Evolutionary conservation across 2,113 vertebrate species (phyloP), one percentile per base, ranked within the genome.

Genomic region (Turnix velox): DNA sequence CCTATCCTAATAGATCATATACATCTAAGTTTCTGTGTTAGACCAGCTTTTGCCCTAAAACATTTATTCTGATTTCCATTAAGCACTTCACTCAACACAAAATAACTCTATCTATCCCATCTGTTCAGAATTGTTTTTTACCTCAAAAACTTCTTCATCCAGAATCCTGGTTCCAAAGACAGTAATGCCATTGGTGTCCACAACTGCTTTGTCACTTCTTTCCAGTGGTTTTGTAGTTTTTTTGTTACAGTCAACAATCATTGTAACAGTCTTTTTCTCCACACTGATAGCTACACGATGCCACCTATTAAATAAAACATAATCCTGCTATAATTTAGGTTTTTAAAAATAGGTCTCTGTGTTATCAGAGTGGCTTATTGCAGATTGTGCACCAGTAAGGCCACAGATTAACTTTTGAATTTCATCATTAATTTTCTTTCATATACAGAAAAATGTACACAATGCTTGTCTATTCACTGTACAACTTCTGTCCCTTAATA

Each of bases 221-320:
- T 94, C 98, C 40, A 99, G 98, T 55, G 98, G 96, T 94, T 99
- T 99, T 90, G 98, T 98, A 75, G 98, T 96, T 97, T 98, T 99
- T 97, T 98, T 99, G 94, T 98, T 99, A 97, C 99, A 99, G 93
- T 99, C 99, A 59, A 99, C 98, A 83, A 99, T 98, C 97, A 99
- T 98, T n/a, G 99, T 99, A 96, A 99, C 98, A 25, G 97, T 98
- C 96, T 99, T 98, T 97, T 99, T 99, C 97, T 99, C 99, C 90
- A 99, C 98, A 10, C 99, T 99, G 96, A 99, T 99, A 62, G 99
- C 99, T 54, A 99, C 98, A 54, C 99, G 98, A 96, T 99, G 99
- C 99, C 99, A 99, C 97, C 99, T 99, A 91, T 79, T 52, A 65
- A 88, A 91, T 55, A 12, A 92, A 78, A 2, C 5, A 85, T 12